These are phyloP conservation scores for Ammospiza caudacuta DNA, from an alignment of 2,113 vertebrate species.

Conservation along the genomic window DNA sequence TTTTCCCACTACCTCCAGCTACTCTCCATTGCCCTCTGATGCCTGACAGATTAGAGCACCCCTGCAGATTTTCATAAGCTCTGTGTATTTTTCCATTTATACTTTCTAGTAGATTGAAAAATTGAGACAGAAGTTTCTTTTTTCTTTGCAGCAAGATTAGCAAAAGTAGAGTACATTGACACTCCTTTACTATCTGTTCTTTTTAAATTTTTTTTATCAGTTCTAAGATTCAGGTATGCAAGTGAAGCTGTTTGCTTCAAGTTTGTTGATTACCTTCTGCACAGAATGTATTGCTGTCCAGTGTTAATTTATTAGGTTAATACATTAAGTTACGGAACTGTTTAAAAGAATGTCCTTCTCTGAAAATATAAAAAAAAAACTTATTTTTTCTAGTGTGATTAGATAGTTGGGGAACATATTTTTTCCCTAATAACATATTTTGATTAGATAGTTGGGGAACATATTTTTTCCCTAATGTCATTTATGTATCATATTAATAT, in stretches of 20 bases:
- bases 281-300: background rate
- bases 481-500: background rate
- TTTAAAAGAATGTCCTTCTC: background rate
- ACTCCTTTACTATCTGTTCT: background rate
- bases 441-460: background rate
- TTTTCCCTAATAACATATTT: background rate
- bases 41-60: background rate
- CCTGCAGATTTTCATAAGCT: background rate
- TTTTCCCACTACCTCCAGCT: background rate
- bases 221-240: background rate
- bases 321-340: background rate
- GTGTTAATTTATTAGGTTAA: background rate
- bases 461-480: background rate
- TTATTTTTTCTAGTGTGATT: background rate
- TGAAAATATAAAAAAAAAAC: background rate
- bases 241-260: background rate
- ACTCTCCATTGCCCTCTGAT: background rate
- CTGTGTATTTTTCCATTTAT: background rate
- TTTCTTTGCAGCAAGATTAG: background rate
- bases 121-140: background rate
- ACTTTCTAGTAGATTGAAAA: background rate
- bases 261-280: background rate
- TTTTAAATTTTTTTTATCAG: background rate
- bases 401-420: fast-evolving
- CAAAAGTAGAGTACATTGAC: background rate